Evolutionary conservation across 2,888 invertebrate species (phyloP).

Genomic region (Andrena bicolor): DNA sequence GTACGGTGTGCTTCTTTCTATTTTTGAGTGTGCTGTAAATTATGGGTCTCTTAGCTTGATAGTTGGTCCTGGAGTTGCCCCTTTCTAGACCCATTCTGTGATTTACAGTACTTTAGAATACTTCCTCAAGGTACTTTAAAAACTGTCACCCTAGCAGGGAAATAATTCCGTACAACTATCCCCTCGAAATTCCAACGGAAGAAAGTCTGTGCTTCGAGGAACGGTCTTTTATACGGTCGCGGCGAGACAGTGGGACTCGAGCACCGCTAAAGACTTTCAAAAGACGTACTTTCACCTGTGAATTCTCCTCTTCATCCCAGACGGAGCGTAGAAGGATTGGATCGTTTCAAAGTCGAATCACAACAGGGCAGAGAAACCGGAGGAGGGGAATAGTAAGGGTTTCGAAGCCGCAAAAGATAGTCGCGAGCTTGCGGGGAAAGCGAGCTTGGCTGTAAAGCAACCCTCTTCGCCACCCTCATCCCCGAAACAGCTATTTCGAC

Average conservation of each 20-base stretch:
- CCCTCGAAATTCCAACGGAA: not conserved
- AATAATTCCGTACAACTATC: too few species aligned
- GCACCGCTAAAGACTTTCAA: constrained; percentile 5
- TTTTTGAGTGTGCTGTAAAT: too few species aligned
- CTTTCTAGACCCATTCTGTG: too few species aligned
- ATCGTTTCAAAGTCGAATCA: constrained; percentile 13
- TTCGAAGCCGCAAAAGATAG: constrained; percentile 44
- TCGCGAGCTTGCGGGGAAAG: constrained; percentile 12
- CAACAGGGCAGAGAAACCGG: not conserved
- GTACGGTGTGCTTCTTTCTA: too few species aligned
- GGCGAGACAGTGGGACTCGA: constrained; percentile 7
- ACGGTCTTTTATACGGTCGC: not conserved
- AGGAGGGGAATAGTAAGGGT: not conserved
- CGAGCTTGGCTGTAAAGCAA: constrained; percentile 24
- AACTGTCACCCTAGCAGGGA: too few species aligned
- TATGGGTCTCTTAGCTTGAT: too few species aligned
- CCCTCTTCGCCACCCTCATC: constrained; percentile 29
- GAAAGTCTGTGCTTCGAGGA: not conserved
- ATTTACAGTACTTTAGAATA: too few species aligned
- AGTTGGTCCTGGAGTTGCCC: too few species aligned
- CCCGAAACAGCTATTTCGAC: constrained; percentile 18
- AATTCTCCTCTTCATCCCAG: not conserved
- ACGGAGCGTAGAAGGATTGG: constrained; percentile 22
- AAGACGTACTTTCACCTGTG: constrained; percentile 5
- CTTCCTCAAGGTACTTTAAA: too few species aligned